These are phyloP conservation scores for Leucophenga varia DNA, from an alignment of 1,140 invertebrate genomes.

Conservation along the genomic window DNA sequence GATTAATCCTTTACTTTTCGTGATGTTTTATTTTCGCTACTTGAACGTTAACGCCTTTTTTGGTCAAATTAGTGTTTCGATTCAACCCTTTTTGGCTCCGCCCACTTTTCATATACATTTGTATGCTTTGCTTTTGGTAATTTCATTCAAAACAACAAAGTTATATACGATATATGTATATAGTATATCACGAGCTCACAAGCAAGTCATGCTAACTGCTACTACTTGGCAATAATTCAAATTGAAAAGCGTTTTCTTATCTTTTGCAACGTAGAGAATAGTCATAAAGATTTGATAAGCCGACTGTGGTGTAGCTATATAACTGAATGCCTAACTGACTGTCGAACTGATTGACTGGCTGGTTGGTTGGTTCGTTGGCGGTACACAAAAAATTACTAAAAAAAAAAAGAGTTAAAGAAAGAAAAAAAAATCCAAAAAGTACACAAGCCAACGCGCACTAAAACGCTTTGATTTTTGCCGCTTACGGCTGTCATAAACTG, in stretches of 20 bases:
- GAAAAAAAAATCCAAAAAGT: too few relatives aligned
- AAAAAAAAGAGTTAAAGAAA: too few relatives aligned
- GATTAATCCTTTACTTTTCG: conserved; percentile 34
- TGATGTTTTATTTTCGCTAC: conserved; percentile 2
- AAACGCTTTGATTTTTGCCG: conserved; percentile 48
- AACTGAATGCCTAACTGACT: too few relatives aligned
- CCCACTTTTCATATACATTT: background rate
- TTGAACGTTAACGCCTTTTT: conserved; percentile 14
- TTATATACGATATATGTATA: conserved; percentile 3
- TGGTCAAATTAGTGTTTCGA: conserved; percentile 27
- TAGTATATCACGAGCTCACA: conserved; percentile 1
- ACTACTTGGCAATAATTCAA: too few relatives aligned
- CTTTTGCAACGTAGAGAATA: too few relatives aligned
- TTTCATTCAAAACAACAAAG: conserved; percentile 2
- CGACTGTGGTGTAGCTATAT: too few relatives aligned
- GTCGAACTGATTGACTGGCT: too few relatives aligned
- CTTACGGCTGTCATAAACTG: conserved; percentile 43
- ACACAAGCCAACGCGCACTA: conserved; percentile 8
- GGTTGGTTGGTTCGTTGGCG: too few relatives aligned
- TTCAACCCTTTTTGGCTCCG: conserved; percentile 20
- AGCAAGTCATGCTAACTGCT: too few relatives aligned
- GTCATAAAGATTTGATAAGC: conserved; percentile 7
- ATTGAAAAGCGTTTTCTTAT: too few relatives aligned
- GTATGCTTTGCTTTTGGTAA: background rate
- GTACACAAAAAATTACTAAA: too few relatives aligned